phyloP scores from a whole-genome alignment of 2,797 vertebrate species.

The Denticeps clupeoides region DNA sequence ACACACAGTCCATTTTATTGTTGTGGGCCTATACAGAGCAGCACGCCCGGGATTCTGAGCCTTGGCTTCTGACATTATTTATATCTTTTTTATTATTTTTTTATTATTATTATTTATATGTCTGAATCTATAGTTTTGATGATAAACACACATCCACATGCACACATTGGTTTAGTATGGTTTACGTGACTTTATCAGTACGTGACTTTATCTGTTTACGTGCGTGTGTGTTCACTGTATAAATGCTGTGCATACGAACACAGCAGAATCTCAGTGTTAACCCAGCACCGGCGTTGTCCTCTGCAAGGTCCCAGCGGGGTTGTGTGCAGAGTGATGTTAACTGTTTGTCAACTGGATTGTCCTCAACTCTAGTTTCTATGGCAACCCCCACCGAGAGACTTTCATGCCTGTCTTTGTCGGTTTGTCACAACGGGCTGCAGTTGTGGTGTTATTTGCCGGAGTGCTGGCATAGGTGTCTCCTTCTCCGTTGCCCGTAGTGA shows the following conservation, averaged over 20 bases:
- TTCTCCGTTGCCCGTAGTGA: too few species aligned
- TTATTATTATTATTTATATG: too few species aligned
- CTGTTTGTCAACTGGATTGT: conserved; percentile 7
- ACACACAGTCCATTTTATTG: too few species aligned
- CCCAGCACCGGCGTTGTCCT: conserved; percentile 5
- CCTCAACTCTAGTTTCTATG: conserved; percentile 50
- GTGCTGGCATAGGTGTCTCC: not conserved
- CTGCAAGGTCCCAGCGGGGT: conserved; percentile 1
- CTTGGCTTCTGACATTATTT: too few species aligned
- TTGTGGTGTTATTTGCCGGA: not conserved
- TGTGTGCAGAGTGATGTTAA: conserved; percentile 14
- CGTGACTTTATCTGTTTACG: not conserved
- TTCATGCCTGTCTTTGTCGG: conserved; percentile 44
- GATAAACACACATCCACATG: not conserved
- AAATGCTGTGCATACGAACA: not conserved
- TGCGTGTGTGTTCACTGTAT: not conserved
- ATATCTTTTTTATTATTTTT: too few species aligned
- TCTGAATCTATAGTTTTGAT: too few species aligned
- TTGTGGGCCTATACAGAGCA: too few species aligned
- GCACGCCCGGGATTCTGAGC: too few species aligned
- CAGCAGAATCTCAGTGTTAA: not conserved
- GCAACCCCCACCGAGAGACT: conserved; percentile 50
- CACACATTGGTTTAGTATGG: too few species aligned
- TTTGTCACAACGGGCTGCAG: conserved; percentile 27
- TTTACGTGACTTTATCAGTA: too few species aligned